Percentiles rank a stretch among this genome's conserved stretches.
Evolutionary conservation across 2,888 invertebrate species (phyloP).

Genomic region (Octodonta nipae): DNA sequence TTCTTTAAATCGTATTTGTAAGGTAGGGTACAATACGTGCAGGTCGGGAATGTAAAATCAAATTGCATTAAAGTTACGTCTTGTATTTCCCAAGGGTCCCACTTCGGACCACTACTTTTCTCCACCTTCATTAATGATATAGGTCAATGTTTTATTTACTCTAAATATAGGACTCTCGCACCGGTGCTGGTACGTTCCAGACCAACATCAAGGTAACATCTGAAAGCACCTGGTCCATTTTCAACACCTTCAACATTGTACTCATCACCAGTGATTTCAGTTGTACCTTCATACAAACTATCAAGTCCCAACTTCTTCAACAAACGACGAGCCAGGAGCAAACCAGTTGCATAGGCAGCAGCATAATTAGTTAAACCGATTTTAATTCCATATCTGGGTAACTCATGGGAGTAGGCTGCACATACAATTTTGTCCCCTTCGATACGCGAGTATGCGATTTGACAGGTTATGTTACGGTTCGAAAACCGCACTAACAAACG

Average conservation of each 20-base stretch:
- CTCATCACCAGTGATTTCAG: constrained; percentile 87
- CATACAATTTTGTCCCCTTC: constrained; percentile 96
- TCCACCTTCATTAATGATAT: too few species aligned
- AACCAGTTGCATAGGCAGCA: constrained; percentile 95
- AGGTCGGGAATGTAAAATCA: too few species aligned
- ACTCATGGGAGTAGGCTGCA: constrained; percentile 94
- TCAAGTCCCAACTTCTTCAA: constrained; percentile 87
- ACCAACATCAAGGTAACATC: too few species aligned
- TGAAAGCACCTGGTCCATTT: constrained; percentile 90
- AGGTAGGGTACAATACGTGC: too few species aligned
- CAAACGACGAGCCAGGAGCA: constrained; percentile 85
- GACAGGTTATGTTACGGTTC: constrained; percentile 95
- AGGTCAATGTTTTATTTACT: too few species aligned
- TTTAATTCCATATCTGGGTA: constrained; percentile 87
- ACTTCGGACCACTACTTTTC: too few species aligned
- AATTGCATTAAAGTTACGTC: too few species aligned
- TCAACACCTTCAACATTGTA: constrained; percentile 89
- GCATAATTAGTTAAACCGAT: constrained; percentile 98
- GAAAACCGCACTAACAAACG: constrained; percentile 93
- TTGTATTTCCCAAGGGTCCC: too few species aligned
- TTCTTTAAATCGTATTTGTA: too few species aligned
- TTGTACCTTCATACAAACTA: constrained; percentile 73
- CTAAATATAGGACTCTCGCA: too few species aligned
- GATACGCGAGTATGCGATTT: constrained; percentile 95
- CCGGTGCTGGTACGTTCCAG: too few species aligned